Evolutionary conservation across 2,888 invertebrate species (phyloP), one percentile per base, ranked within the genome.

Genomic region (Oxycera nigricornis): DNA sequence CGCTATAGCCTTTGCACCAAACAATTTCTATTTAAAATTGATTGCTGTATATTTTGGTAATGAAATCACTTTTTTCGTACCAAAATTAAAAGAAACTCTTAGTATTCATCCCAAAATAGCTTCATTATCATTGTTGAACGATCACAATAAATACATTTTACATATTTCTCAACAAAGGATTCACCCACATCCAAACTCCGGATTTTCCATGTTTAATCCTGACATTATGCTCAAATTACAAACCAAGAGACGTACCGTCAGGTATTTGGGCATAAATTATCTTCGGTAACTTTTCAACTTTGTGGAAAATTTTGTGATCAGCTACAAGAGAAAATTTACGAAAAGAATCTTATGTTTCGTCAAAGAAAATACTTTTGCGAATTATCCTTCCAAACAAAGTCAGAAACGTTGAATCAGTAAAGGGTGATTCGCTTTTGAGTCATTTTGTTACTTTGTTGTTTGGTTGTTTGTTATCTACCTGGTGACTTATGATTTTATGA

Each of bases 271-370:
- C 31, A 22, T 30, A 17, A 31, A 52, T 70, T 65, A 65, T 70
- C 70, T 31, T 2, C 70, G 52, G 70, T 70, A 70, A 70, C 70
- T 70, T 70, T 52, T 70, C 70, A 70, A 70, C 70, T 70, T 35
- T 20, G 3, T 11, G 22, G 22, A 20, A 70, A 52, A 70, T 70
- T 55, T 35, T 31, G 22, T 67, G 41, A 41, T 41, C 24, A 39
- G 17, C 31, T 17, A 55, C 17, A 61, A 61, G 31, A 31, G 35
- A 39, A 41, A 17, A 17, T 26, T n/a, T n/a, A n/a, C n/a, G n/a
- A n/a, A n/a, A 70, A 70, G 70, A 70, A 30, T 22, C 70, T 70
- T 70, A 52, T 24, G 22, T 22, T 30, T 35, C 24, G 22, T 35
- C 20, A 28, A 22, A 17, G 35, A 14, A 52, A 70, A 70, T 55